phyloP scores from a whole-genome alignment of 1,140 invertebrate genomes.

The Drosophila santomea region DNA sequence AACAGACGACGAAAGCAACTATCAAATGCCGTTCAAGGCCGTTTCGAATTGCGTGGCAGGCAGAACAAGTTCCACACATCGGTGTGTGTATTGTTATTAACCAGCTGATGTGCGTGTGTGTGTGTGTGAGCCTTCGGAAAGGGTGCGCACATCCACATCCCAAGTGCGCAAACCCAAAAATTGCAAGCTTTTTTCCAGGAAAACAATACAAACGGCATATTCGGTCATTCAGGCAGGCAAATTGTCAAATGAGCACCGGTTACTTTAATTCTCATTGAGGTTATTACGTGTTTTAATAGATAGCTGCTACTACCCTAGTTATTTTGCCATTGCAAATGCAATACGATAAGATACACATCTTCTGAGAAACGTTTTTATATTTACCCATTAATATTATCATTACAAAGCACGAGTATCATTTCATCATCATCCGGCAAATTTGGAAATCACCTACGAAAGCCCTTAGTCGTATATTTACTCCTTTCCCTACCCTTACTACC shows the following conservation, averaged over 20 bases:
- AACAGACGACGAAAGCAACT: conserved; percentile 25
- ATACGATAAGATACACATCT: background rate
- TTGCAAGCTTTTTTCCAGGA: conserved; percentile 29
- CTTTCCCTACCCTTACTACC: background rate
- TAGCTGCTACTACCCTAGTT: too few relatives aligned
- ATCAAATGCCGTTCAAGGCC: conserved; percentile 50
- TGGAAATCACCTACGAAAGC: background rate
- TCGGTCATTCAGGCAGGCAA: background rate
- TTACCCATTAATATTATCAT: background rate
- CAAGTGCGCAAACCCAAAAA: conserved; percentile 48
- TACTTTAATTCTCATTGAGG: too few relatives aligned
- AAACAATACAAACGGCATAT: background rate
- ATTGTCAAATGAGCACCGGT: too few relatives aligned
- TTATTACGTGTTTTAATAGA: too few relatives aligned
- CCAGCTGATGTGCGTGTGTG: conserved; percentile 13
- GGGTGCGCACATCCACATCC: conserved; percentile 61
- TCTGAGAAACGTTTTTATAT: background rate
- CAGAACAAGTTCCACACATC: conserved; percentile 45
- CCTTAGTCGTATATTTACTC: background rate
- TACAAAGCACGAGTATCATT: background rate
- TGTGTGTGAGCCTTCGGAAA: conserved; percentile 9
- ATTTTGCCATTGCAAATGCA: background rate
- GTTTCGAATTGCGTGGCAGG: conserved; percentile 54
- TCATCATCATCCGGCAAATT: background rate
- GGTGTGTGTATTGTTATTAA: conserved; percentile 6